A percentile compares a stretch with the other conserved stretches of the same genome.
phyloP scores from a whole-genome alignment of 1,140 invertebrate species.

The Pogonomyrmex californicus region DNA sequence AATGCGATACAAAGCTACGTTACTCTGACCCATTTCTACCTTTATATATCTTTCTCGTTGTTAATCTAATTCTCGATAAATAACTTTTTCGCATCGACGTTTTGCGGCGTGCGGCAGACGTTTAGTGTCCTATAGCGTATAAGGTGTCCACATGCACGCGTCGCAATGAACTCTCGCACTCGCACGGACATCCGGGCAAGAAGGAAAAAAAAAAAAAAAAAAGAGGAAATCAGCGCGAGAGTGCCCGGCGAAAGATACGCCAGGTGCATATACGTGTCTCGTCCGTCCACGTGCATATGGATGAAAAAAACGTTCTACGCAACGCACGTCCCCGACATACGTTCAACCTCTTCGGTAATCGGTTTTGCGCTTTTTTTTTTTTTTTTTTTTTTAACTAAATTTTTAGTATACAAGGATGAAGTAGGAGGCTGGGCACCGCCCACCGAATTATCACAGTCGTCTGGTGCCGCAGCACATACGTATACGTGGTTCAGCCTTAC shows the following conservation, averaged over 20 bases:
- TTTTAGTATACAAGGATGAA: constrained; percentile 86
- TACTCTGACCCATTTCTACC: constrained; percentile 74
- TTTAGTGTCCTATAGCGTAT: constrained; percentile 21
- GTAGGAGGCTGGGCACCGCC: constrained; percentile 88
- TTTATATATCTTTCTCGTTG: constrained; percentile 47
- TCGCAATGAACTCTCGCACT: neutral
- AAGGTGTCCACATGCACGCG: constrained; percentile 59
- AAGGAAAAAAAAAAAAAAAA: no score
- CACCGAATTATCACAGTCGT: constrained; percentile 87
- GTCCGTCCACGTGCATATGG: constrained; percentile 54
- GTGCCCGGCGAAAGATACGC: constrained; percentile 61
- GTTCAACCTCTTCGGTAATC: constrained; percentile 80
- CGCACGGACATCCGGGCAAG: constrained; percentile 30
- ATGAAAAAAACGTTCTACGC: constrained; percentile 29
- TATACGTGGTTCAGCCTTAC: constrained; percentile 88
- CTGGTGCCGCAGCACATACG: constrained; percentile 88
- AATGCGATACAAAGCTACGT: neutral
- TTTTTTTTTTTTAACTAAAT: constrained; percentile 42
- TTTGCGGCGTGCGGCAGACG: constrained; percentile 40
- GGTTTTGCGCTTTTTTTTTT: constrained; percentile 49
- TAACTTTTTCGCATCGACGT: constrained; percentile 37
- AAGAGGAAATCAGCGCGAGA: no score
- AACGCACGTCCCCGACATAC: constrained; percentile 74
- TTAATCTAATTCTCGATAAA: constrained; percentile 56
- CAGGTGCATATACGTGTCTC: constrained; percentile 47